Percentiles rank a stretch among this genome's conserved stretches.
Evolutionary conservation across 2,113 vertebrate species (phyloP).

Genomic region (Equus quagga): DNA sequence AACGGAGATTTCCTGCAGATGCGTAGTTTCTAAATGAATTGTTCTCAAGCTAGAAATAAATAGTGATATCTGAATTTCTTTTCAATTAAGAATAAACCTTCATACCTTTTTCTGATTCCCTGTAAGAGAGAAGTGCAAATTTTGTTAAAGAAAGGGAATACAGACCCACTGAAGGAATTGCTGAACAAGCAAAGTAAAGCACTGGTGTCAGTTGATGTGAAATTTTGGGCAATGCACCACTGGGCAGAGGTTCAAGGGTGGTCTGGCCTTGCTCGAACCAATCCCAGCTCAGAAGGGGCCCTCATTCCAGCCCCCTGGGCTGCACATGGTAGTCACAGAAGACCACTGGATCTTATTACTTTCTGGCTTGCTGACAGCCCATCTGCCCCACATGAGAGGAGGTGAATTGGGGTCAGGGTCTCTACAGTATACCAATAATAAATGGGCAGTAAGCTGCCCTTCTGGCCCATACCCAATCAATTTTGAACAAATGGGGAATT

Average conservation of each 20-base stretch:
- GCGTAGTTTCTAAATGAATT: conserved; percentile 34
- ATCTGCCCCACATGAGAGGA: not conserved
- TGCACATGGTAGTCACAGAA: not conserved
- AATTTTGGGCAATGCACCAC: not conserved
- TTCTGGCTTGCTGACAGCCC: not conserved
- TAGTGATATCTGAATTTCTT: not conserved
- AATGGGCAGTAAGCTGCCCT: conserved; percentile 31
- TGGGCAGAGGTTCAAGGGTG: conserved; percentile 27
- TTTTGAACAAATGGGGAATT: conserved; percentile 61
- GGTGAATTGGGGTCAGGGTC: conserved; percentile 22
- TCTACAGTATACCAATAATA: conserved; percentile 45
- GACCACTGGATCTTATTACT: conserved; percentile 8
- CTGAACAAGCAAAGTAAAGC: conserved; percentile 54
- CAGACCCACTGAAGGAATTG: conserved; percentile 13
- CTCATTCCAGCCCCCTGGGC: not conserved
- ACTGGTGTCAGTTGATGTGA: not conserved
- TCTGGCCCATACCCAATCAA: not conserved
- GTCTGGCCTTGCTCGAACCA: not conserved
- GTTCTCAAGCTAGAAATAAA: conserved; percentile 30
- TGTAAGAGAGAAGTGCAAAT: conserved; percentile 32
- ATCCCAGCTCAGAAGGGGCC: not conserved
- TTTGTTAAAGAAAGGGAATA: not conserved
- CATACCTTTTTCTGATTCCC: not conserved
- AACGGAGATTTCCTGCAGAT: not conserved
- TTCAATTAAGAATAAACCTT: conserved; percentile 6